These are phyloP conservation scores for Ceramica pisi DNA, from an alignment of 2,888 invertebrate species.

Conservation along the genomic window DNA sequence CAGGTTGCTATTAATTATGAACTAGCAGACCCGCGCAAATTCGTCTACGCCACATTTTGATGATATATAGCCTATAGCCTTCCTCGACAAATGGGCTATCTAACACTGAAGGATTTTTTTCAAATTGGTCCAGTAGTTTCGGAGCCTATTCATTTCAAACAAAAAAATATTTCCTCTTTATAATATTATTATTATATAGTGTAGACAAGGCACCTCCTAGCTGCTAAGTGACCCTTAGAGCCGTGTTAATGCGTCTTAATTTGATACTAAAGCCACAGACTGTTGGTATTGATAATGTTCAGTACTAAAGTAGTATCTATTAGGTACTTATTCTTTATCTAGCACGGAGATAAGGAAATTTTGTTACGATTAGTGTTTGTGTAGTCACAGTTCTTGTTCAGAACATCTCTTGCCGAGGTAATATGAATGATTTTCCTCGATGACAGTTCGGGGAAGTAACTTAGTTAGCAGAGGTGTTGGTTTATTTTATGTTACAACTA, in stretches of 20 bases:
- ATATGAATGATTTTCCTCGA: constrained; percentile 23
- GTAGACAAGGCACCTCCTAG: background rate
- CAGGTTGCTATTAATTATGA: constrained; percentile 16
- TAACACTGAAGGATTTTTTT: too few species aligned
- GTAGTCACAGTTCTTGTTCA: constrained; percentile 4
- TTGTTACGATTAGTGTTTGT: background rate
- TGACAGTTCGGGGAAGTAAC: background rate
- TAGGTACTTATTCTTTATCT: constrained; percentile 16
- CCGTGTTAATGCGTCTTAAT: constrained; percentile 18
- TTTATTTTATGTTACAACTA: background rate
- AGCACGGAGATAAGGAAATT: background rate
- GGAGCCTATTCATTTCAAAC: too few species aligned
- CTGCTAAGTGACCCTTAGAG: constrained; percentile 27
- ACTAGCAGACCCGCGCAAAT: too few species aligned
- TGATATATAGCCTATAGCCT: too few species aligned
- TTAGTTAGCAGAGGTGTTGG: background rate
- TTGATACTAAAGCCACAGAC: constrained; percentile 15
- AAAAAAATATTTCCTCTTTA: too few species aligned
- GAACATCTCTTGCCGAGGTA: background rate
- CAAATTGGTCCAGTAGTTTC: too few species aligned
- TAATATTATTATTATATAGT: too few species aligned
- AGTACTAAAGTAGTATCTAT: constrained; percentile 14
- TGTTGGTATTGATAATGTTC: constrained; percentile 4
- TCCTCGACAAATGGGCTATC: too few species aligned
- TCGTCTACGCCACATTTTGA: too few species aligned